Conservation (phyloP, 2,113 vertebrate species). For the Corythoichthys haematopterus region DNA sequence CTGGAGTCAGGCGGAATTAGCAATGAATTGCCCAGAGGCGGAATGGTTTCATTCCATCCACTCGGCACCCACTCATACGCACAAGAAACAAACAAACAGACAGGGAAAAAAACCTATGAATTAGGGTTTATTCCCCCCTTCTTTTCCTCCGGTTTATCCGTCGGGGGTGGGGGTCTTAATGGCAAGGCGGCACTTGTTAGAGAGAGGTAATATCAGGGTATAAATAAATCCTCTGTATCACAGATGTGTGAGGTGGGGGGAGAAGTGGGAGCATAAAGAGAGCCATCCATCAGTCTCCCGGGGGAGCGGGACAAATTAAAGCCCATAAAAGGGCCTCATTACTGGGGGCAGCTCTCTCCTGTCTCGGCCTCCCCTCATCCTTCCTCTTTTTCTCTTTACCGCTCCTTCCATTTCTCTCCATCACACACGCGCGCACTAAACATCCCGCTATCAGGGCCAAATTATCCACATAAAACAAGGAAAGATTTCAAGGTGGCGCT, state of each 20-base stretch:
- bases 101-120: conserved; percentile 12
- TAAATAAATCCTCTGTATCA: conserved; percentile 74
- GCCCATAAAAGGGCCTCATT: conserved; percentile 68
- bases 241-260: conserved; percentile 45
- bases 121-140: background rate
- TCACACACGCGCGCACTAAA: conserved; percentile 14
- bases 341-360: conserved; percentile 63
- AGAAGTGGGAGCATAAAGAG: conserved; percentile 64
- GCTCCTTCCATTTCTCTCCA: conserved; percentile 1
- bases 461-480: conserved; percentile 59
- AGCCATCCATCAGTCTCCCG: conserved; percentile 63
- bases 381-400: conserved; percentile 24
- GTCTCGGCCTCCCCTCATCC: conserved; percentile 63
- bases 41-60: conserved; percentile 55
- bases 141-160: conserved; percentile 5
- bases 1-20: conserved; percentile 62
- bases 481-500: conserved; percentile 50
- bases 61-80: conserved; percentile 19
- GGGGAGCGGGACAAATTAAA: conserved; percentile 64
- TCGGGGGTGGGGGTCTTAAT: conserved; percentile 39
- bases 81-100: conserved; percentile 56
- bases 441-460: conserved; percentile 51
- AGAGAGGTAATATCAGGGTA: conserved; percentile 70
- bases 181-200: conserved; percentile 71
- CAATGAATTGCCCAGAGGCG: conserved; percentile 64